Conservation (phyloP, 2,113 vertebrate species). For the Lanius collurio region DNA sequence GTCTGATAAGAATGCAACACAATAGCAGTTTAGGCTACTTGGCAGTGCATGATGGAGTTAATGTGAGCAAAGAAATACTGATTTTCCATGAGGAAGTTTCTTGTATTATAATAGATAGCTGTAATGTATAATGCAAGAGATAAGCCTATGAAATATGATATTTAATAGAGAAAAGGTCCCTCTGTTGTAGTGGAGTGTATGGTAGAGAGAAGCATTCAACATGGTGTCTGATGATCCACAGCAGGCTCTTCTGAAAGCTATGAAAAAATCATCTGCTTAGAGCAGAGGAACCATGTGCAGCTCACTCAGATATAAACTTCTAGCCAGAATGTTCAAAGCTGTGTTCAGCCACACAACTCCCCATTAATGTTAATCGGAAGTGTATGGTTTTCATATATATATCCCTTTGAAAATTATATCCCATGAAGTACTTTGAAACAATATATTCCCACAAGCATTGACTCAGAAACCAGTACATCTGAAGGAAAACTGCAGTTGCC, state of each 20-base stretch:
- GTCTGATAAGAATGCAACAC: neutral
- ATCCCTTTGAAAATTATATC: conserved; percentile 50
- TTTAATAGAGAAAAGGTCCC: neutral
- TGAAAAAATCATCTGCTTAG: neutral
- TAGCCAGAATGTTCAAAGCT: conserved; percentile 37
- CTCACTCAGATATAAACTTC: neutral
- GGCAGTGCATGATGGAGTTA: neutral
- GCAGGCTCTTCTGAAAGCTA: neutral
- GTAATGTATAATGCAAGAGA: neutral
- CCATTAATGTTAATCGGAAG: conserved; percentile 33
- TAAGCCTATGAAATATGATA: neutral
- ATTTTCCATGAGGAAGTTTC: neutral
- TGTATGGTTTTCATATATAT: conserved; percentile 31
- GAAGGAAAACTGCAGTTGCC: neutral
- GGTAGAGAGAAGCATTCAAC: neutral
- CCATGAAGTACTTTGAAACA: conserved; percentile 44
- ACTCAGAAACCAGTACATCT: neutral
- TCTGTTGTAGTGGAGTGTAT: neutral
- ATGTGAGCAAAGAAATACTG: neutral
- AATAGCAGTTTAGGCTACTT: neutral
- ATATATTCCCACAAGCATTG: conserved; percentile 23
- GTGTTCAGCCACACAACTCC: neutral
- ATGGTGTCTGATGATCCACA: neutral
- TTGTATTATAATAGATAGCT: neutral
- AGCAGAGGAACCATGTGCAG: neutral